Conservation (phyloP, 1,140 invertebrate species). For the Zaprionus lachaisei region DNA sequence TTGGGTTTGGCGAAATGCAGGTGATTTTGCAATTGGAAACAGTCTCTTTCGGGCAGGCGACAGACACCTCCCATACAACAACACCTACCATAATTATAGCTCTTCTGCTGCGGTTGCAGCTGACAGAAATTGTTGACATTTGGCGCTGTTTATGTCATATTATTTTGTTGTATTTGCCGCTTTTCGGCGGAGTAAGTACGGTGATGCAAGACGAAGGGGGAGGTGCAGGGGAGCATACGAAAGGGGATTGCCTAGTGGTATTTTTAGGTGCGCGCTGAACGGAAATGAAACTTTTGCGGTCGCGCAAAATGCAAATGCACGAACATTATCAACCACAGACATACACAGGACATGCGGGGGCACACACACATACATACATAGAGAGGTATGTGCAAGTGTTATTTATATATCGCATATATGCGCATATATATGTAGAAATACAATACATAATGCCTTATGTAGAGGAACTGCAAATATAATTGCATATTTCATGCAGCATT, state of each 20-base stretch:
- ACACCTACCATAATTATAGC: conserved; percentile 25
- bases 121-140: conserved; percentile 58
- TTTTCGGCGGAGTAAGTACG: conserved; percentile 3
- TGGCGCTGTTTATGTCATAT: conserved; percentile 57
- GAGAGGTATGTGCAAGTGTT: conserved; percentile 7
- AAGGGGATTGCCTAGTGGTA: conserved; percentile 17
- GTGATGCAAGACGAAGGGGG: background rate
- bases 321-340: conserved; percentile 9
- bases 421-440: conserved; percentile 2
- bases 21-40: conserved; percentile 16
- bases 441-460: conserved; percentile 28
- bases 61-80: background rate
- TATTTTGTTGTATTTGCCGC: conserved; percentile 52
- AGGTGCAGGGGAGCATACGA: background rate
- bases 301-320: conserved; percentile 54
- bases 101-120: conserved; percentile 11
- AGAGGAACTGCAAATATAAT: conserved; percentile 54
- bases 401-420: conserved; percentile 11
- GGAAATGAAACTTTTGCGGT: conserved; percentile 74
- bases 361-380: background rate
- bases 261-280: conserved; percentile 46
- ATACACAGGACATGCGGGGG: background rate
- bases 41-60: background rate
- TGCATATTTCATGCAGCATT: conserved; percentile 65
- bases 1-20: background rate